Percentiles rank a stretch among this genome's conserved stretches.
phyloP scores from a whole-genome alignment of 2,113 vertebrate species.

The Cranoglanis bouderius region DNA sequence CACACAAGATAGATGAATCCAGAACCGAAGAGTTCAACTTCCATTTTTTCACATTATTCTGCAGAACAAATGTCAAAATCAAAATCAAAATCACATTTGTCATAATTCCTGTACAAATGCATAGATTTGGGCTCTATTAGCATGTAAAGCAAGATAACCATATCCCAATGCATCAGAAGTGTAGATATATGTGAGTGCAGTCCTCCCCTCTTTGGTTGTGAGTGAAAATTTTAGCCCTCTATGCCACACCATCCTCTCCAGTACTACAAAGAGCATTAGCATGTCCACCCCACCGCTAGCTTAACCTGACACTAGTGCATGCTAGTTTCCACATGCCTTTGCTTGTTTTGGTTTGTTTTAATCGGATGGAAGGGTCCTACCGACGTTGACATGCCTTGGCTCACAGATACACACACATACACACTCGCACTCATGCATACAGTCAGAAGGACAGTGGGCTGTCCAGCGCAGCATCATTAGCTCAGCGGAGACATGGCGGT shows the following conservation, averaged over 20 bases:
- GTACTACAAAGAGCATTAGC: conserved; percentile 48
- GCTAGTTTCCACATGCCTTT: conserved; percentile 72
- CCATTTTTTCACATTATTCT: background rate
- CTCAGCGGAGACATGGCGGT: conserved; percentile 72
- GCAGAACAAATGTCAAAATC: background rate
- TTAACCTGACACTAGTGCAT: conserved; percentile 77
- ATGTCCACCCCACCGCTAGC: conserved; percentile 71
- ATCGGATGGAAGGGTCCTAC: conserved; percentile 75
- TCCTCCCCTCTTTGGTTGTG: conserved; percentile 15
- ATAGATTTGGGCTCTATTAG: background rate
- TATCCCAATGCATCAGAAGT: conserved; percentile 10
- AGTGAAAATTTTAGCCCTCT: conserved; percentile 31
- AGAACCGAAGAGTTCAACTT: background rate
- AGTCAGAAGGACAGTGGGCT: conserved; percentile 77
- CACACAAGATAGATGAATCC: background rate
- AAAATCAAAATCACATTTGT: background rate
- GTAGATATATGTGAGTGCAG: background rate
- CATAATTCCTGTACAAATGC: background rate
- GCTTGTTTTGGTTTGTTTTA: conserved; percentile 68
- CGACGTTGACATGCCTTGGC: conserved; percentile 55
- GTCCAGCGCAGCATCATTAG: conserved; percentile 79
- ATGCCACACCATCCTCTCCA: conserved; percentile 33
- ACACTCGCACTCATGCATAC: conserved; percentile 65
- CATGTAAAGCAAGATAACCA: background rate
- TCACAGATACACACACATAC: conserved; percentile 47